Conservation (phyloP, 2,888 invertebrate genomes). For the Minunthozetes semirufus region DNA sequence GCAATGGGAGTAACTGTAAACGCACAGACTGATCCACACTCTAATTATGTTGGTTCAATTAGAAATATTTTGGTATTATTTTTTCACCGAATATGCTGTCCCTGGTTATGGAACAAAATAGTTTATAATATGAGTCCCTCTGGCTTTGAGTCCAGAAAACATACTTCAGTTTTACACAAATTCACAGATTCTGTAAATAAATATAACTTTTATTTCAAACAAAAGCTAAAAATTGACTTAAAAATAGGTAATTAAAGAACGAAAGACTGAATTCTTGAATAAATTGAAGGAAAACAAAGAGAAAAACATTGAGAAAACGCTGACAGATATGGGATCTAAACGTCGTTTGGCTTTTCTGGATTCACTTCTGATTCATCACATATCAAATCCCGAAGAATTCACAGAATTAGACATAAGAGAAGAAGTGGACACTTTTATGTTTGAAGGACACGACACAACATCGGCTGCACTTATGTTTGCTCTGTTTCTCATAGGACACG, state of each 20-base stretch:
- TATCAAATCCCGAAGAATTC: conserved; percentile 45
- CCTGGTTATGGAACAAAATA: background rate
- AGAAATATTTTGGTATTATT: background rate
- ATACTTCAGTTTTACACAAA: background rate
- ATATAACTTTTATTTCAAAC: background rate
- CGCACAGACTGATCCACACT: conserved; percentile 32
- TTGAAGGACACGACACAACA: conserved; percentile 38
- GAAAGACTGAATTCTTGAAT: conserved; percentile 6
- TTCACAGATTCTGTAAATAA: conserved; percentile 23
- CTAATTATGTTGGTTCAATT: conserved; percentile 14
- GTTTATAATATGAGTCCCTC: background rate
- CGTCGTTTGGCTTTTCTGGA: conserved; percentile 50
- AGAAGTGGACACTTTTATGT: conserved; percentile 50
- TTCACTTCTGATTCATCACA: conserved; percentile 48
- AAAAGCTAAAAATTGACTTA: background rate
- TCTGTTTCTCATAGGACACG: conserved; percentile 2
- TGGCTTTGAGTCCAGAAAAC: background rate
- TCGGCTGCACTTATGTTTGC: background rate
- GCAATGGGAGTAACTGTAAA: conserved; percentile 34
- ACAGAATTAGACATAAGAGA: conserved; percentile 49
- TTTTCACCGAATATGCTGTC: conserved; percentile 14
- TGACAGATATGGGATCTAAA: background rate
- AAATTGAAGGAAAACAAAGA: conserved; percentile 3
- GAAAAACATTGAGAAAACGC: background rate
- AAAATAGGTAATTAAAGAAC: conserved; percentile 18